These are phyloP conservation scores for Scylla paramamosain DNA, from an alignment of 1,140 invertebrate genomes.

Conservation along the genomic window DNA sequence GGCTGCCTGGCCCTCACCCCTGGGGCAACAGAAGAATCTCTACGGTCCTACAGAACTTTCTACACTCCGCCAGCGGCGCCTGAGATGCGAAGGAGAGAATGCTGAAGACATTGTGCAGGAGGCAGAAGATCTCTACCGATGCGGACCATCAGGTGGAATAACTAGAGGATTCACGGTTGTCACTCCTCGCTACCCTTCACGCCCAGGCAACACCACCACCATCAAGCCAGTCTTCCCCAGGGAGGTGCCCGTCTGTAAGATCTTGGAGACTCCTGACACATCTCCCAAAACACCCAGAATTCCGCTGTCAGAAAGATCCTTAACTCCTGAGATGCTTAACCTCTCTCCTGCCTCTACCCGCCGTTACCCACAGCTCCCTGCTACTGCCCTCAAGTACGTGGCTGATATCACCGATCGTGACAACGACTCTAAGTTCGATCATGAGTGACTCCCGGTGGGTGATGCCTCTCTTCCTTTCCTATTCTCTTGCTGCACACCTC, in stretches of 20 bases:
- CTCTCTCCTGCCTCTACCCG: neutral
- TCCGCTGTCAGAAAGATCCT: neutral
- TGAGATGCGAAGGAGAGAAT: neutral
- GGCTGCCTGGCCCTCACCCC: slow-evolving; percentile 60
- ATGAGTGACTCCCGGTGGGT: slow-evolving; percentile 3
- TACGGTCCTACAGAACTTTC: neutral
- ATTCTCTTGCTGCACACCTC: neutral
- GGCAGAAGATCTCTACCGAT: neutral
- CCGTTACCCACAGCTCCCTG: neutral
- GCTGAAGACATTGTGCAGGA: neutral
- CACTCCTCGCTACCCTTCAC: slow-evolving; percentile 19
- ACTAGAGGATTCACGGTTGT: neutral
- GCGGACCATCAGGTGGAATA: neutral
- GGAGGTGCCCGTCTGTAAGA: neutral
- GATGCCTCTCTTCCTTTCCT: neutral
- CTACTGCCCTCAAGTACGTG: slow-evolving; percentile 56
- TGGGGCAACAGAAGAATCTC: slow-evolving; percentile 31
- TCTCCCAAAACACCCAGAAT: neutral
- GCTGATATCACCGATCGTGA: neutral
- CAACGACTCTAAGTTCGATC: neutral
- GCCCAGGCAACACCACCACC: slow-evolving; percentile 57
- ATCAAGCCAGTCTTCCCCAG: neutral
- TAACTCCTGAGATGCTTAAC: neutral
- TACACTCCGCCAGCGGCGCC: neutral
- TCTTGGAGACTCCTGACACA: neutral